Base-by-base conservation (phyloP, 2,113 vertebrate species). In the Nyctibius bracteatus region DNA sequence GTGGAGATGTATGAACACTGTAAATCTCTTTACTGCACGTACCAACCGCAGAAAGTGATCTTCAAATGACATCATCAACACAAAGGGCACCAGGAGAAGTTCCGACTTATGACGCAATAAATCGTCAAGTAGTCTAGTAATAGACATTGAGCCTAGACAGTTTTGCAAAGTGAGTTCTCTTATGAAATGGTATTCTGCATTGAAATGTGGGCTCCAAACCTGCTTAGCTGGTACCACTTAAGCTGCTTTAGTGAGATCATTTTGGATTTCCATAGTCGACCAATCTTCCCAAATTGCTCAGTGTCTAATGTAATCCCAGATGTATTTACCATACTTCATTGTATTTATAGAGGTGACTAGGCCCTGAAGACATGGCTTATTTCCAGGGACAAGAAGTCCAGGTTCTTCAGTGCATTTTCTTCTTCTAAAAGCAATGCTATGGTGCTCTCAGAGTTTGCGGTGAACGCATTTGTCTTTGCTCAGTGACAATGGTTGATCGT, bases 31-130 rank as follows among this genome's bases (percentile, higher is more conserved):
- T 65, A 65, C 21, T 87, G 77, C 73, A 19, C 68, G 58, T 62
- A 72, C 57, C 65, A 84, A 58, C 78, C 12, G 30, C 87, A 94
- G 95, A 85, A 84, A 72, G 44, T 94, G 73, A 94, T 96, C 90
- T 97, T 96, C 96, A 95, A 95, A 94, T 94, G 92, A 89, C 92
- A 90, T 94, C 93, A 95, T 96, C 94, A 96, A 91, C 87, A 92
- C 83, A 95, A 95, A 97, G 94, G 94, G 90, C 91, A 89, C 77
- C 52, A 87, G 91, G 89, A 95, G 94, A 94, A 93, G 71, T 92
- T 95, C 94, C 85, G 87, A 9, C 89, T 92, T 95, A 94, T 30
- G 63, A 81, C 73, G 70, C 62, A 87, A 75, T 97, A 97, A 96
- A 95, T 97, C 90, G 92, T 83, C 65, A 46, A 58, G 37, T n/a